A percentile compares a stretch with the other conserved stretches of the same genome.
Evolutionary conservation across 37 sponge, comb jelly and placozoan species (phyloP).

Genomic region (Corticium candelabrum): DNA sequence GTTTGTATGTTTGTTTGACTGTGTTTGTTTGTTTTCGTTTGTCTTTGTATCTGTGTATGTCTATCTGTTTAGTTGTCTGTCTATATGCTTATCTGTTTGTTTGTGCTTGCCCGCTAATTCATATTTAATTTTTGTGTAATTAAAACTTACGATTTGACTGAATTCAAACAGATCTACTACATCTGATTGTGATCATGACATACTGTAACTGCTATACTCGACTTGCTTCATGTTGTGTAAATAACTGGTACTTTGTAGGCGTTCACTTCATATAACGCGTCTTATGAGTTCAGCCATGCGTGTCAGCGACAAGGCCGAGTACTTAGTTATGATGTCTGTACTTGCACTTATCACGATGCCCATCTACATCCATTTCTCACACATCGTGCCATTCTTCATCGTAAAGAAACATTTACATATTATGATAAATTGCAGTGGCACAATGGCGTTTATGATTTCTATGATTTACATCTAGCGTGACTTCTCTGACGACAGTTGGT

Average conservation of each 20-base stretch:
- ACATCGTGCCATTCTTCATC: conserved; percentile 2
- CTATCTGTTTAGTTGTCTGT: neutral
- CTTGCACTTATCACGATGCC: neutral
- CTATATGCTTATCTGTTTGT: neutral
- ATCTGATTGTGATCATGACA: neutral
- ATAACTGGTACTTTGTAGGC: neutral
- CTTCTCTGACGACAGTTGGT: neutral
- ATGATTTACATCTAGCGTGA: neutral
- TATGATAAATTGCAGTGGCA: neutral
- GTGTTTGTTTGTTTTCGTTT: neutral
- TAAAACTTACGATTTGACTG: neutral
- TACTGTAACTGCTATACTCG: neutral
- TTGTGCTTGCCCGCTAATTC: neutral
- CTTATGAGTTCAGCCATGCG: neutral
- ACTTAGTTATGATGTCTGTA: neutral
- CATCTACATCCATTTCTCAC: conserved; percentile 2
- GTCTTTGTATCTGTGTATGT: neutral
- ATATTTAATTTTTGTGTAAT: neutral
- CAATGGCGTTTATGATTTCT: neutral
- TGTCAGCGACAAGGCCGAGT: conserved; percentile 13
- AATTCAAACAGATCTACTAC: no score
- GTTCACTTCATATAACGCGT: conserved; percentile 1
- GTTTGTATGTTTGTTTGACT: no score
- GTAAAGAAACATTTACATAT: no score
- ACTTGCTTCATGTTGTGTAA: neutral